Conservation (phyloP, 2,888 invertebrate genomes). For the Toxonevra muliebris region DNA sequence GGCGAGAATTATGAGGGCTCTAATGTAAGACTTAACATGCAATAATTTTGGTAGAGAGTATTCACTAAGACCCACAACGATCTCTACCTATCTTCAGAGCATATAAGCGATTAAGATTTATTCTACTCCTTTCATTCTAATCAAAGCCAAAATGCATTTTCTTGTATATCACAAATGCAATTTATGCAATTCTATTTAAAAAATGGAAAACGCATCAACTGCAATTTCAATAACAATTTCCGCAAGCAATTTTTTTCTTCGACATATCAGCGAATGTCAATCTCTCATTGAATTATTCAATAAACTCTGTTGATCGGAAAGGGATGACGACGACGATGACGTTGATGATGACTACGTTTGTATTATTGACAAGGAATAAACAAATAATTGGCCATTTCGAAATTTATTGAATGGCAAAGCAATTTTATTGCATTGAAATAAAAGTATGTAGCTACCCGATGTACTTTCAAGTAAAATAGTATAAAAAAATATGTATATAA, state of each 20-base stretch:
- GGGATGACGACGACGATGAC: conserved; percentile 18
- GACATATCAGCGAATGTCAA: conserved; percentile 23
- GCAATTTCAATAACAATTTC: conserved; percentile 8
- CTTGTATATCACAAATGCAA: too few relatives aligned
- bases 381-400: conserved; percentile 10
- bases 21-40: too few relatives aligned
- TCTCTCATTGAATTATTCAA: conserved; percentile 19
- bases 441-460: too few relatives aligned
- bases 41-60: too few relatives aligned
- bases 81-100: not conserved
- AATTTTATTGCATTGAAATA: too few relatives aligned
- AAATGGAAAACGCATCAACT: not conserved
- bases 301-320: conserved; percentile 17
- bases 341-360: not conserved
- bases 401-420: conserved; percentile 22
- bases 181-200: too few relatives aligned
- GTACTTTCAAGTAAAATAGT: too few relatives aligned
- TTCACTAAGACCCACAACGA: too few relatives aligned
- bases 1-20: too few relatives aligned
- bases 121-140: conserved; percentile 18
- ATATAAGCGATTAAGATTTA: too few relatives aligned
- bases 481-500: too few relatives aligned
- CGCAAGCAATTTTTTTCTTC: conserved; percentile 9
- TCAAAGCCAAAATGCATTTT: too few relatives aligned
- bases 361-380: not conserved